Percentiles rank a stretch among this genome's conserved stretches.
phyloP scores from a whole-genome alignment of 2,888 invertebrate species.

The Punctoribates punctum region DNA sequence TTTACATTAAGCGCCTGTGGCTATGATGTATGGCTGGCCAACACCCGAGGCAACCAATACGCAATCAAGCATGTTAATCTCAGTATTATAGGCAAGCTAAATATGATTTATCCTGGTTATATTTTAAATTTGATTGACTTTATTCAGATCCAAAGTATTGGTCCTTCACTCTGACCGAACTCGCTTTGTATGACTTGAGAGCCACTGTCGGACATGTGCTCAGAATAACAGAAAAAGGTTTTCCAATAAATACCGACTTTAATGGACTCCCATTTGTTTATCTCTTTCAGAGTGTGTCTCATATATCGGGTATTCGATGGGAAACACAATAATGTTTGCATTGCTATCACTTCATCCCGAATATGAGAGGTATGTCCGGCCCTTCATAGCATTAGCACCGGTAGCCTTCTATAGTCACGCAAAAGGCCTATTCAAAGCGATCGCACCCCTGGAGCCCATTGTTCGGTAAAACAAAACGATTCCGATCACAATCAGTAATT shows the following conservation, averaged over 20 bases:
- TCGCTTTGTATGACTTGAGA: constrained; percentile 29
- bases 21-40: constrained; percentile 24
- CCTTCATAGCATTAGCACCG: constrained; percentile 28
- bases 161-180: constrained; percentile 36
- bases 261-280: not conserved
- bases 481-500: not conserved
- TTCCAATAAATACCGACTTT: too few species aligned
- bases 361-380: not conserved
- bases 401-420: not conserved
- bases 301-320: constrained; percentile 26
- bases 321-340: not conserved
- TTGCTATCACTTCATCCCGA: constrained; percentile 1
- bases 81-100: not conserved
- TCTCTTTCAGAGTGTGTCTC: not conserved
- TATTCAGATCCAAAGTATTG: constrained; percentile 31
- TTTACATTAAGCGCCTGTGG: constrained; percentile 5
- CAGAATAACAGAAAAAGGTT: constrained; percentile 44
- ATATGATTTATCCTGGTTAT: too few species aligned
- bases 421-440: not conserved
- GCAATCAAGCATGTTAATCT: not conserved
- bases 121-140: not conserved
- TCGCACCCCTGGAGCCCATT: constrained; percentile 8
- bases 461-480: not conserved
- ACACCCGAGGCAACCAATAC: constrained; percentile 33
- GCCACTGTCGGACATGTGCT: constrained; percentile 16